These are phyloP conservation scores for Chinchilla lanigera DNA, from an alignment of 2,113 vertebrate species.

Conservation along the genomic window DNA sequence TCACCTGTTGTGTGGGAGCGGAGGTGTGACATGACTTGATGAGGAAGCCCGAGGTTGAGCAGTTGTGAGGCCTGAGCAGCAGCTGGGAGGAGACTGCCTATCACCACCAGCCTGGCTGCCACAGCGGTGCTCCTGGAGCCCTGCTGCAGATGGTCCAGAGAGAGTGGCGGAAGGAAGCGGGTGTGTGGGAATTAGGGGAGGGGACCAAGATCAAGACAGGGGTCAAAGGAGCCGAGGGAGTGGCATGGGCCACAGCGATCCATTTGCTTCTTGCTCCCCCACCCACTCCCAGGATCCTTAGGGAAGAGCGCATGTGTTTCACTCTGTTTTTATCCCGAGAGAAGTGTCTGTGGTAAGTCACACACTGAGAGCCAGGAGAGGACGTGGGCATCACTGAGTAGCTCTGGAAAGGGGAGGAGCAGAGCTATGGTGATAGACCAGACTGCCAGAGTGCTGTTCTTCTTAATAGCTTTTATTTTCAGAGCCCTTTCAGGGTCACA, in stretches of 20 bases:
- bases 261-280: neutral
- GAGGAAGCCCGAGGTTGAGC: too few species aligned
- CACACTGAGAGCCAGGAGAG: neutral
- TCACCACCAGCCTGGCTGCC: rapidly evolving
- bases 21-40: neutral
- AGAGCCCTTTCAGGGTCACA: neutral
- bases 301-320: neutral
- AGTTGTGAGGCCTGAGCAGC: neutral
- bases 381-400: too few species aligned
- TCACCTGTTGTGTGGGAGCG: too few species aligned
- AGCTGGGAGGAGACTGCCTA: rapidly evolving
- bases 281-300: neutral
- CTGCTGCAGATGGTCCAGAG: neutral
- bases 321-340: neutral
- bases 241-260: neutral
- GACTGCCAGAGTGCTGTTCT: neutral
- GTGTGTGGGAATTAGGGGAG: neutral
- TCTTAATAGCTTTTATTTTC: neutral
- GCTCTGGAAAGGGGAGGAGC: neutral
- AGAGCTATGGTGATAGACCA: neutral
- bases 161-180: neutral
- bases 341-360: neutral
- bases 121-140: neutral
- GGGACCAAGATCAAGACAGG: too few species aligned
- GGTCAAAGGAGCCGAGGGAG: neutral